A percentile compares a stretch with the other conserved stretches of the same genome.
Evolutionary conservation across 2,113 vertebrate species (phyloP).

Genomic region (Platycercus adscitus): DNA sequence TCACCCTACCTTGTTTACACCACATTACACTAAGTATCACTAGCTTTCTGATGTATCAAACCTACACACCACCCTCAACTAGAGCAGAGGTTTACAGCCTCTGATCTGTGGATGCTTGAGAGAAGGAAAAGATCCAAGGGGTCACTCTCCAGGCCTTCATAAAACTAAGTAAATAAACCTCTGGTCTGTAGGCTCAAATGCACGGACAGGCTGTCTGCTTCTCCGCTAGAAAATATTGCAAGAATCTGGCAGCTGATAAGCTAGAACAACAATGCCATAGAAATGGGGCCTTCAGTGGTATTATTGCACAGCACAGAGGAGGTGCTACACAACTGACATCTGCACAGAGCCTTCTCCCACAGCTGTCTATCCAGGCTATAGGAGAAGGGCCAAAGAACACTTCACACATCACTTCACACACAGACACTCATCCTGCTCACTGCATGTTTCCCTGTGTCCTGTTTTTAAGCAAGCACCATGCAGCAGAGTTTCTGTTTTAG

Average conservation of each 20-base stretch:
- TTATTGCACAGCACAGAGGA: background rate
- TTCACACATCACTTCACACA: background rate
- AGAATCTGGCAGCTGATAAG: background rate
- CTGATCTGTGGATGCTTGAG: background rate
- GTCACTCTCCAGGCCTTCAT: background rate
- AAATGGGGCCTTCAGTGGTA: background rate
- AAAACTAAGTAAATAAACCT: constrained; percentile 16
- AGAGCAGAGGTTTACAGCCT: background rate
- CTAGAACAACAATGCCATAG: background rate
- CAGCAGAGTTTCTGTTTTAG: background rate
- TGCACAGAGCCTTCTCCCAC: background rate
- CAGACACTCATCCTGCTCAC: background rate
- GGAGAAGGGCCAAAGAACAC: background rate
- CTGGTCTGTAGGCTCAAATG: background rate
- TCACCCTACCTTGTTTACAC: background rate
- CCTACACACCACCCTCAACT: background rate
- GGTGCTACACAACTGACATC: background rate
- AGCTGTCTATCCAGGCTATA: background rate
- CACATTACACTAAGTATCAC: background rate
- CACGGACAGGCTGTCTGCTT: constrained; percentile 22
- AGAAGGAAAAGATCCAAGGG: background rate
- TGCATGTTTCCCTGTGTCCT: background rate
- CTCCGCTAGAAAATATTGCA: background rate
- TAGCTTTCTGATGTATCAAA: background rate
- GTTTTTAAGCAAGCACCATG: background rate